Conservation (phyloP, 2,113 vertebrate species). For the Elephantulus edwardii region DNA sequence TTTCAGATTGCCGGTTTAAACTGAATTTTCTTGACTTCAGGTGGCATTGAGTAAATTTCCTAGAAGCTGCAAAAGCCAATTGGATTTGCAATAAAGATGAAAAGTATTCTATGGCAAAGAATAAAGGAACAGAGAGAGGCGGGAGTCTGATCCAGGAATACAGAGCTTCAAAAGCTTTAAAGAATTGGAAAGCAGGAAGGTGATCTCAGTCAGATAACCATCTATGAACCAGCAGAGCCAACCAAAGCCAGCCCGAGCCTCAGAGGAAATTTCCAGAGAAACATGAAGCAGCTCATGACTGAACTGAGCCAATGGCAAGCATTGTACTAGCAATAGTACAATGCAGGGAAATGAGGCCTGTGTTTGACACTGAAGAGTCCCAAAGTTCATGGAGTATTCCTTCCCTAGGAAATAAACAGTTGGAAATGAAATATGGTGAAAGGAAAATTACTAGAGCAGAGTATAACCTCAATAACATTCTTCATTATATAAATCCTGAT, state of each 20-base stretch:
- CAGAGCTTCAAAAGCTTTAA: neutral
- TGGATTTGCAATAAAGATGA: neutral
- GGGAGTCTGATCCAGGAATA: neutral
- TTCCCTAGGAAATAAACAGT: conserved; percentile 80
- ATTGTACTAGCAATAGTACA: conserved; percentile 73
- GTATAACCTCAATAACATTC: neutral
- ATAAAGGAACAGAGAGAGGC: neutral
- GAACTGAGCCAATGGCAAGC: conserved; percentile 74
- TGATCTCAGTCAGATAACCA: conserved; percentile 13
- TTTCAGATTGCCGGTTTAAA: neutral
- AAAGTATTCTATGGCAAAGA: neutral
- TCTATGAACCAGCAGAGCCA: neutral
- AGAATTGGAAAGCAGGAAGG: neutral
- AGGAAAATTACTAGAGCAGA: conserved; percentile 69
- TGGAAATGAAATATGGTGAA: conserved; percentile 47
- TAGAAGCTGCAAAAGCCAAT: neutral
- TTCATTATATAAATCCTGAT: neutral
- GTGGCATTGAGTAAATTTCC: neutral
- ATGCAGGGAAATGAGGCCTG: conserved; percentile 82
- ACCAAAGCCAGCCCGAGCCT: conserved; percentile 37
- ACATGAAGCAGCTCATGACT: conserved; percentile 59
- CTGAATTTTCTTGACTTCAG: neutral
- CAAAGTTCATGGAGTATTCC: conserved; percentile 81
- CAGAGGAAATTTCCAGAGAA: conserved; percentile 80
- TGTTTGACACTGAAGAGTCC: conserved; percentile 74